A percentile compares a stretch with the other conserved stretches of the same genome.
These are phyloP conservation scores for Rana temporaria DNA, from an alignment of 2,113 vertebrate species.

Conservation along the genomic window DNA sequence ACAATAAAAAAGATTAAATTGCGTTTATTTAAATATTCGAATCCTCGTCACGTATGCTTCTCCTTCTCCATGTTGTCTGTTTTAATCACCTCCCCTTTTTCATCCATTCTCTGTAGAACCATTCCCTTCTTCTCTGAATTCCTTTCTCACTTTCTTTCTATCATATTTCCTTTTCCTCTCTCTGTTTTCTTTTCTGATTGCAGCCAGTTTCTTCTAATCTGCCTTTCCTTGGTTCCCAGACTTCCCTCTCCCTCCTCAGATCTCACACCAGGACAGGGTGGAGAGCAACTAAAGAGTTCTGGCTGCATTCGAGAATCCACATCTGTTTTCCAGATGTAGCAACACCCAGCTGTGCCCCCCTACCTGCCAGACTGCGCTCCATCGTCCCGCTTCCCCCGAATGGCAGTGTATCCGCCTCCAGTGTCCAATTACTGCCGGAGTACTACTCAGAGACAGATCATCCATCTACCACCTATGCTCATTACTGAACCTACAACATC, in stretches of 20 bases:
- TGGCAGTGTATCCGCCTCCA: background rate
- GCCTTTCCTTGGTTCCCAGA: background rate
- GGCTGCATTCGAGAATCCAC: conserved; percentile 14
- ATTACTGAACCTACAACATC: background rate
- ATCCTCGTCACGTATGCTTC: too few species aligned
- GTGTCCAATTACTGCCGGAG: background rate
- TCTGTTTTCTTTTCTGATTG: conserved; percentile 36
- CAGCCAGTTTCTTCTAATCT: background rate
- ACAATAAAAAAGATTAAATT: too few species aligned
- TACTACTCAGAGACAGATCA: background rate
- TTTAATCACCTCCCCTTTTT: background rate
- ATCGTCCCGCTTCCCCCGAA: background rate
- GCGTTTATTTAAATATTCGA: too few species aligned
- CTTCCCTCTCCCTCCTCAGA: conserved; percentile 6
- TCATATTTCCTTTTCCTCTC: conserved; percentile 28
- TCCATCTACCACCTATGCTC: background rate
- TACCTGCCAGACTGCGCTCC: conserved; percentile 19
- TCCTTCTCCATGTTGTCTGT: background rate
- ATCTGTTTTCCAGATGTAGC: conserved; percentile 52
- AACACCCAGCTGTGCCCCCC: conserved; percentile 34
- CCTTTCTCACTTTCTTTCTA: conserved; percentile 6
- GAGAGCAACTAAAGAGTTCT: background rate
- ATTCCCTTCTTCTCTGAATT: background rate
- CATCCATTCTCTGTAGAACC: background rate
- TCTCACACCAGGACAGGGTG: conserved; percentile 46